A percentile compares a stretch with the other conserved stretches of the same genome.
Conservation (phyloP, 2,113 vertebrate species). For the Toxotes chatareus region DNA sequence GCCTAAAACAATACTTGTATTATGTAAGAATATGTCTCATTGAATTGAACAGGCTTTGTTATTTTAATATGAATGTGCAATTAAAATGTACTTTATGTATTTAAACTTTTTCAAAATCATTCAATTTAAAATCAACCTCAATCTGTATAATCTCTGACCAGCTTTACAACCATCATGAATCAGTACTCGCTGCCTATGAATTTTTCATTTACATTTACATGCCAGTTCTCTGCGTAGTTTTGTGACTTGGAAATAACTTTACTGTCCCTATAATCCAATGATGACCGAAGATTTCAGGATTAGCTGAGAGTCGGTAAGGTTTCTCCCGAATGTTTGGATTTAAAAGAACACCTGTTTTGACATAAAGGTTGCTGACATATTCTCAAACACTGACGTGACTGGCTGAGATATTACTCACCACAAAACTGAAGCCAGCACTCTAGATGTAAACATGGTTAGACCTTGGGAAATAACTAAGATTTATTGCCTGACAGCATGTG, state of each 20-base stretch:
- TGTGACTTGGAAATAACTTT: not conserved
- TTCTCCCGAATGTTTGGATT: constrained; percentile 3
- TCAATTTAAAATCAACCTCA: not conserved
- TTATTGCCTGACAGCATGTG: constrained; percentile 68
- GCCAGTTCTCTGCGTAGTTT: not conserved
- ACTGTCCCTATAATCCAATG: not conserved
- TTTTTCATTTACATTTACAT: not conserved
- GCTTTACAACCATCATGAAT: not conserved
- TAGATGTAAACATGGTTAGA: constrained; percentile 60
- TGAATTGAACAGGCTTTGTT: too few species aligned
- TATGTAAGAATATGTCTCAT: too few species aligned
- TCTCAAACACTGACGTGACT: constrained; percentile 15
- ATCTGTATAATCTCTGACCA: not conserved
- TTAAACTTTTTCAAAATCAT: too few species aligned
- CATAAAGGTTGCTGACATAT: constrained; percentile 26
- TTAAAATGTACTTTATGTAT: too few species aligned
- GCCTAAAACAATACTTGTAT: too few species aligned
- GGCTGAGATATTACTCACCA: constrained; percentile 23
- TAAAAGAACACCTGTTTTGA: constrained; percentile 29
- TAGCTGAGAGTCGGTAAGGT: not conserved
- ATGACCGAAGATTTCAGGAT: not conserved
- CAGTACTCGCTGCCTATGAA: not conserved
- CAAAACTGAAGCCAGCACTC: constrained; percentile 27
- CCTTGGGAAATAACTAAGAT: constrained; percentile 64
- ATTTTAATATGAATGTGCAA: too few species aligned